Percentiles rank a stretch among this genome's conserved stretches.
Conservation (phyloP, 2,888 invertebrate species). For the Nephrotoma guestfalica region DNA sequence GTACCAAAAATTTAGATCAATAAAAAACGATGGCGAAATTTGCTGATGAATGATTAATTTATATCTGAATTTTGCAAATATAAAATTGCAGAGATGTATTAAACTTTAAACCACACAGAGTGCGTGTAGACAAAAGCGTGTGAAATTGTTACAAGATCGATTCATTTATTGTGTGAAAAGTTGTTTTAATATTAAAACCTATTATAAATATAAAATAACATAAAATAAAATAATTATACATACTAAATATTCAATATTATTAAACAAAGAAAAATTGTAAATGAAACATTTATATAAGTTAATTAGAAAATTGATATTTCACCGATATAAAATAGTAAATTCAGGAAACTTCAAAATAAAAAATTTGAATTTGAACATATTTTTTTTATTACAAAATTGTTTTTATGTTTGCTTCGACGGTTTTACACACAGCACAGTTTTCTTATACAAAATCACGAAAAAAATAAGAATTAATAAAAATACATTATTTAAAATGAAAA, state of each 20-base stretch:
- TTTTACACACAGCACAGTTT: too few relatives aligned
- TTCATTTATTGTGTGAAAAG: neutral
- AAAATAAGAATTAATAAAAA: too few relatives aligned
- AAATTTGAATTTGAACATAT: neutral
- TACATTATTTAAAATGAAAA: too few relatives aligned
- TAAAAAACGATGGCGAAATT: too few relatives aligned
- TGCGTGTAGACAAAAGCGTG: neutral
- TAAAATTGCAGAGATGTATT: neutral
- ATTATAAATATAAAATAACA: neutral
- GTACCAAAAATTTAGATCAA: too few relatives aligned
- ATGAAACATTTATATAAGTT: neutral
- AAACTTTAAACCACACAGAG: neutral
- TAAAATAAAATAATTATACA: neutral
- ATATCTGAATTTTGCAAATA: too few relatives aligned
- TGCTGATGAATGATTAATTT: too few relatives aligned
- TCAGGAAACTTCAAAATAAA: neutral
- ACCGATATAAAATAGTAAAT: neutral
- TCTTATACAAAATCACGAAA: too few relatives aligned
- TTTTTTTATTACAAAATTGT: neutral
- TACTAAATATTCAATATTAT: neutral
- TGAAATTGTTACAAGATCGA: neutral
- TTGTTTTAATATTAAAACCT: neutral
- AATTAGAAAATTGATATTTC: neutral
- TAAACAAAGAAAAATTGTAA: neutral
- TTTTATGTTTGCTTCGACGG: too few relatives aligned